Conservation (phyloP, 1,140 invertebrate species). For the Halictus rubicundus region DNA sequence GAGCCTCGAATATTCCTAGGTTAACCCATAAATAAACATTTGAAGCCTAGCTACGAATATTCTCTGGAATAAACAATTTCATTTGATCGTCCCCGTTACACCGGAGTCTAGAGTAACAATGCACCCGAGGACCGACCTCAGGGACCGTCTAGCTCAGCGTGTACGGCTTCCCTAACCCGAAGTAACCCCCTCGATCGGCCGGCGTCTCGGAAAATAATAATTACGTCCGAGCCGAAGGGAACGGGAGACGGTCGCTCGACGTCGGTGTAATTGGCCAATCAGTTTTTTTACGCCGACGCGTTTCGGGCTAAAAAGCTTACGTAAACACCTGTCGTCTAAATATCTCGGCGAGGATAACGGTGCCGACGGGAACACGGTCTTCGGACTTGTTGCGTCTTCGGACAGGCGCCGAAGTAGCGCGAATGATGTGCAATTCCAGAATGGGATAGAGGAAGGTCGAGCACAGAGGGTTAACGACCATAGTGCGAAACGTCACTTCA, state of each 20-base stretch:
- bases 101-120: too few species aligned
- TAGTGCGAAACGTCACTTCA: too few species aligned
- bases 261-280: slow-evolving; percentile 10
- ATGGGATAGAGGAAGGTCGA: too few species aligned
- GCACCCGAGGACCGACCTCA: too few species aligned
- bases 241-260: not conserved
- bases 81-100: too few species aligned
- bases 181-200: not conserved
- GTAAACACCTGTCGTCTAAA: slow-evolving; percentile 25
- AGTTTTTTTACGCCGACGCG: not conserved
- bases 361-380: not conserved
- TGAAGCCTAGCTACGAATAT: too few species aligned
- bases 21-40: too few species aligned
- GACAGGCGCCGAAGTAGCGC: not conserved
- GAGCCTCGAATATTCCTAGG: too few species aligned
- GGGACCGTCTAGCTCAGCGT: too few species aligned
- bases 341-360: slow-evolving; percentile 29
- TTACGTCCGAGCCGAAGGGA: not conserved
- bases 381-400: slow-evolving; percentile 4
- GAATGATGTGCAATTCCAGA: too few species aligned
- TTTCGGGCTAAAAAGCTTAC: slow-evolving; percentile 12
- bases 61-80: too few species aligned
- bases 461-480: too few species aligned
- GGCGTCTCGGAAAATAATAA: slow-evolving; percentile 19
- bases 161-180: not conserved